Evolutionary conservation across 2,113 vertebrate species (phyloP).

Genomic region (Forbesichthys agassizii): DNA sequence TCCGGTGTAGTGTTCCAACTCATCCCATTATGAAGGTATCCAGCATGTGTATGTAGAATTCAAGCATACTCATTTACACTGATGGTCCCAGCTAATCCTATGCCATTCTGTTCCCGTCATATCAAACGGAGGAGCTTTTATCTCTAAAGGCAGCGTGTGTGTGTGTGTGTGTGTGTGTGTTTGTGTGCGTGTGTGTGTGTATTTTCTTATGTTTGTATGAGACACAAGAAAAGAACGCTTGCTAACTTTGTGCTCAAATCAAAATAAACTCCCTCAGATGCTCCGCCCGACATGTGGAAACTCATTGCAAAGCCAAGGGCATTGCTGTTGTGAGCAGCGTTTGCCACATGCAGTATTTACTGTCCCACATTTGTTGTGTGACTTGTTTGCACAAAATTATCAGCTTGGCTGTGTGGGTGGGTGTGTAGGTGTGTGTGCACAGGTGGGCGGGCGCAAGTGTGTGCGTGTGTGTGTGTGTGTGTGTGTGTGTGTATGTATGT

Average conservation of each 20-base stretch:
- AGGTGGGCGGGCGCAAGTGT: background rate
- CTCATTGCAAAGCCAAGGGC: too few relatives aligned
- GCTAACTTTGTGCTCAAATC: too few relatives aligned
- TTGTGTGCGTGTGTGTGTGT: background rate
- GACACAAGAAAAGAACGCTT: too few relatives aligned
- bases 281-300: too few relatives aligned
- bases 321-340: too few relatives aligned
- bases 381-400: too few relatives aligned
- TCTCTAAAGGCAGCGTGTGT: slow-evolving; percentile 15
- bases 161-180: slow-evolving; percentile 2
- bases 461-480: slow-evolving; percentile 8
- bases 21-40: background rate
- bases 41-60: background rate
- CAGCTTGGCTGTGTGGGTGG: background rate
- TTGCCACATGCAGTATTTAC: too few relatives aligned
- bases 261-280: too few relatives aligned
- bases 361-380: too few relatives aligned
- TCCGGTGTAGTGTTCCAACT: background rate
- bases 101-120: slow-evolving; percentile 26
- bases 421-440: slow-evolving; percentile 4
- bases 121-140: slow-evolving; percentile 5
- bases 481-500: slow-evolving; percentile 19
- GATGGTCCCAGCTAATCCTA: slow-evolving; percentile 31
- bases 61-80: background rate
- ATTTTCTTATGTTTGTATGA: background rate